Evolutionary conservation across 2,797 vertebrate species (phyloP), one percentile per base, ranked within the genome.

Genomic region (Falco rusticolus): DNA sequence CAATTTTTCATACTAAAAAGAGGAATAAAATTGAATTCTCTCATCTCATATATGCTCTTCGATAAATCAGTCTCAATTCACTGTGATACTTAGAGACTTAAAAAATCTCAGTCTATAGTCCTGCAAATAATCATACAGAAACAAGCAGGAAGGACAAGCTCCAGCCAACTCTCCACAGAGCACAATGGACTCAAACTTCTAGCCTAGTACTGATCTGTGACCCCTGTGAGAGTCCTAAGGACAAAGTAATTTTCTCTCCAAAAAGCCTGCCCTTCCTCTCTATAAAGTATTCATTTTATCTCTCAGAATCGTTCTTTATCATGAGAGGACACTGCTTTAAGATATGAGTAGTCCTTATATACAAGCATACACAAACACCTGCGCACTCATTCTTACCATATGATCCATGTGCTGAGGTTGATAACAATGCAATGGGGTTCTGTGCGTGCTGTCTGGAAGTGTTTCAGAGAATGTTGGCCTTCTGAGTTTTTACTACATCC

Each of bases 381-480:
- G 77, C 41, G 51, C 10, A 14, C 29, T 86, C 13, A 33, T 72
- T 89, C 99, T 98, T 97, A 99, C 99, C 99, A 99, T 97, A 99
- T 98, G 97, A 99, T 98, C 99, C 99, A 99, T 0, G 99, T 99
- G 96, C 98, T 99, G 96, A 99, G 97, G 97, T 97, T 99, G 97
- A 99, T 98, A 66, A 98, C 98, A 97, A 99, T 99, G 97, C 99
- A 99, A 72, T 99, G 99, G 60, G 98, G 98, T 78, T 99, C 99
- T 53, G 97, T 91, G 88, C 96, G 98, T 47, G 98, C 97, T 87
- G 98, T 98, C 74, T 98, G 99, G 93, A 99, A 99, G 97, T 99
- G 99, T 86, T 98, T 99, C 95, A 98, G 92, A 72, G 99, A 99
- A 89, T 99, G 99, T 54, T 99, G 99, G 70, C 98, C 98, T 96